A percentile compares a stretch with the other conserved stretches of the same genome.
Evolutionary conservation across 2,113 vertebrate species (phyloP).

Genomic region (Gymnocephalus cernua): DNA sequence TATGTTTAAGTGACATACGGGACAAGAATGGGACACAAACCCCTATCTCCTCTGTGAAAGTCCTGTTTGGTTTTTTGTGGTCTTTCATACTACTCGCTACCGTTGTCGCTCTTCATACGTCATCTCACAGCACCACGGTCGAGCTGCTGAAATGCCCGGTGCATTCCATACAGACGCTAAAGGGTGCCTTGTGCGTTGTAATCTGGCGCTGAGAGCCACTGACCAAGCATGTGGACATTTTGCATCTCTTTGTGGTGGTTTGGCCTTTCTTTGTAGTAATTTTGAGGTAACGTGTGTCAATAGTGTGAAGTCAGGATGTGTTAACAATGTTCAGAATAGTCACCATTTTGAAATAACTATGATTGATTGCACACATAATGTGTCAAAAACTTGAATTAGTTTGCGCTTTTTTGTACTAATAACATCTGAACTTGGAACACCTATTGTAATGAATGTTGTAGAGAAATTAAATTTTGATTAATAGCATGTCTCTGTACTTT

Average conservation of each 20-base stretch:
- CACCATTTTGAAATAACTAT: not conserved
- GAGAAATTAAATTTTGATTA: conserved; percentile 33
- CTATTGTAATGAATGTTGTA: not conserved
- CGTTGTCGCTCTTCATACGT: too few species aligned
- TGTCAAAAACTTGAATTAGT: conserved; percentile 12
- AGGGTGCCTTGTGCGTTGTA: too few species aligned
- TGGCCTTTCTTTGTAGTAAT: not conserved
- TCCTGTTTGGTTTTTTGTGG: too few species aligned
- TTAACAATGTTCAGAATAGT: conserved; percentile 8
- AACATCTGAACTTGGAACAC: not conserved
- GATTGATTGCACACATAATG: conserved; percentile 9
- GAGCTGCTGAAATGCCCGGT: too few species aligned
- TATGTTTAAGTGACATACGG: too few species aligned
- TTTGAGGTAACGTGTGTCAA: not conserved
- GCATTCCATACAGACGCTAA: too few species aligned
- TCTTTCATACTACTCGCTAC: too few species aligned
- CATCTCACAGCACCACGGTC: too few species aligned
- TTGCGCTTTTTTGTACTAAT: not conserved
- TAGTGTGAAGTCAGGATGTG: not conserved
- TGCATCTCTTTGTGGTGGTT: not conserved
- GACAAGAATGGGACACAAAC: too few species aligned
- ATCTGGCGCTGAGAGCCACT: too few species aligned
- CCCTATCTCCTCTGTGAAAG: too few species aligned
- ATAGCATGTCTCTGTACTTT: not conserved
- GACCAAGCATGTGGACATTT: not conserved